Base-by-base conservation (phyloP, 2,113 vertebrate genomes). In the Platysteira castanea region DNA sequence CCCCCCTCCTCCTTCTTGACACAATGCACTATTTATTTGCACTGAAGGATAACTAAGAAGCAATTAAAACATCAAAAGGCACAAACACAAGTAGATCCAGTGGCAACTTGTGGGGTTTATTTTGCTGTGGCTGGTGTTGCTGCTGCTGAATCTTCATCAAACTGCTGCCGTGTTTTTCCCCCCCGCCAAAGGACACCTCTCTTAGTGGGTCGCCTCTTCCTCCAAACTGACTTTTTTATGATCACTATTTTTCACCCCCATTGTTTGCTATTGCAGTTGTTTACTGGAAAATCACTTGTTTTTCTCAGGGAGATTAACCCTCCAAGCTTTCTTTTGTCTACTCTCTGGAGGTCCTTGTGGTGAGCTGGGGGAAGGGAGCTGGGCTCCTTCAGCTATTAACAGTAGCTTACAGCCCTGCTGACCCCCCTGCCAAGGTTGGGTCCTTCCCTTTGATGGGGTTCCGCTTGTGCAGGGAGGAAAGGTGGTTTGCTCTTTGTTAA, bases 11-110 rank as follows among this genome's bases (percentile, higher is more conserved):
- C 90, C 96, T 94, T 96, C 93, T 96, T 94, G 96, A 96, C 96
- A 97, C 95, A 97, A 96, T 97, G 93, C 95, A 95, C 96, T 97
- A 97, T 97, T 97, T 97, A 97, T 93, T 97, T 97, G 96, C 96
- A 97, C 93, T 97, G 96, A 97, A 97, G 97, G 96, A 97, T 96
- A 97, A 96, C 96, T 97, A 96, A 97, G 96, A 97, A 95, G 96
- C 96, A 96, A 97, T 97, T 97, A 97, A 97, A 97, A 97, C 94
- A 97, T 97, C 97, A 97, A 97, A 97, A 97, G 94, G 92, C 96
- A 96, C 92, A 94, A 94, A 96, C 90, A 96, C 96, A 96, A 97
- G 93, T 91, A 95, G 95, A 93, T 95, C 95, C 94, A 97, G 87
- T 94, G 87, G 94, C 96, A 97, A 96, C 96, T 96, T 97, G 95